phyloP scores from a whole-genome alignment of 2,888 invertebrate genomes.

The Villa cingulata region DNA sequence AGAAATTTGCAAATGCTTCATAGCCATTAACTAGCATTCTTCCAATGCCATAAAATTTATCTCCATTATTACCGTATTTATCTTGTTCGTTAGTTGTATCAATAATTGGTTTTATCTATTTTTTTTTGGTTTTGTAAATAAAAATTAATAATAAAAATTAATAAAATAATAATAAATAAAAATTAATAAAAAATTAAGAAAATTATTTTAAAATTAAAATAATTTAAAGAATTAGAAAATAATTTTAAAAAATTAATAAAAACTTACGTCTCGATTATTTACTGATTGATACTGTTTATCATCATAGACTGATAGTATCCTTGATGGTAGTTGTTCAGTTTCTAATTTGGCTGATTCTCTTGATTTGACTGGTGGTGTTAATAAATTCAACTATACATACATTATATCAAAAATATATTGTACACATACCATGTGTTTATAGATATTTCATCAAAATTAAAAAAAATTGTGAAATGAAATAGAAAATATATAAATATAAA shows the following conservation, averaged over 20 bases:
- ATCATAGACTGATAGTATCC: conserved; percentile 28
- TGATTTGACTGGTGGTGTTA: conserved; percentile 21
- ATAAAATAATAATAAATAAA: too few relatives aligned
- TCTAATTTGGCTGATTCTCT: conserved; percentile 32
- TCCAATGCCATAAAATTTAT: conserved; percentile 49
- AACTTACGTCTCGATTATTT: conserved; percentile 25
- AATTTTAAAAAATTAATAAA: background rate
- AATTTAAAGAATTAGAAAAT: background rate
- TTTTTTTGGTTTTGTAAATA: too few relatives aligned
- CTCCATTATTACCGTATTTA: conserved; percentile 64
- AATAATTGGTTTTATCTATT: conserved; percentile 53
- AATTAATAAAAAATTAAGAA: too few relatives aligned
- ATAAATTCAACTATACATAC: conserved; percentile 11
- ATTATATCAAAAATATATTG: too few relatives aligned
- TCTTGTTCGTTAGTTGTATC: conserved; percentile 64
- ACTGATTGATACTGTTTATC: conserved; percentile 25
- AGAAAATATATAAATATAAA: too few relatives aligned
- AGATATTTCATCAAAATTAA: too few relatives aligned
- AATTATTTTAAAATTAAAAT: background rate
- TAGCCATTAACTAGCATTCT: conserved; percentile 52
- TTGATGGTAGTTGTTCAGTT: conserved; percentile 28
- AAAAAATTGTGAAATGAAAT: too few relatives aligned
- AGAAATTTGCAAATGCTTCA: conserved; percentile 50
- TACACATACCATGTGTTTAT: too few relatives aligned
- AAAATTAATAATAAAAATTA: too few relatives aligned